A percentile compares a stretch with the other conserved stretches of the same genome.
Conservation (phyloP, 1,140 invertebrate genomes). For the Bombyx mandarina region DNA sequence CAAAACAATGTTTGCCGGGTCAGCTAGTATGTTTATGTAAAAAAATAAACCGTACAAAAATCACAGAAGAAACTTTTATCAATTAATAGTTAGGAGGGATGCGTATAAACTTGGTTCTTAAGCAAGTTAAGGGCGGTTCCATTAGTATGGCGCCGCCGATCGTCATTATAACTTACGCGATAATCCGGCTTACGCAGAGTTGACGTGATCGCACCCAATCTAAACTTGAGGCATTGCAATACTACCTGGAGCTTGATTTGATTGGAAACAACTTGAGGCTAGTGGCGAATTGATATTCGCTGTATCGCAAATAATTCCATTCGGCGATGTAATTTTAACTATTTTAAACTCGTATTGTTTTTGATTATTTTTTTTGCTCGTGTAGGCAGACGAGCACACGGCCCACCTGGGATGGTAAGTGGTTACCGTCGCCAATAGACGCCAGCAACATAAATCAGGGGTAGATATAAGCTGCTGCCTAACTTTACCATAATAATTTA, state of each 20-base stretch:
- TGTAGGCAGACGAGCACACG: not conserved
- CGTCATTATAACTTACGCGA: conserved; percentile 35
- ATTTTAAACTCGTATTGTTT: too few relatives aligned
- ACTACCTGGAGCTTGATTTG: conserved; percentile 2
- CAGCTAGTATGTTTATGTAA: too few relatives aligned
- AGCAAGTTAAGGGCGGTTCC: conserved; percentile 7
- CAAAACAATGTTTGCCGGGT: too few relatives aligned
- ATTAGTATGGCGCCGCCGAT: conserved; percentile 18
- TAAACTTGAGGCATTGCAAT: conserved; percentile 24
- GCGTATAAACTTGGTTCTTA: conserved; percentile 34
- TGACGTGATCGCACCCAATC: conserved; percentile 31
- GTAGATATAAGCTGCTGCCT: not conserved
- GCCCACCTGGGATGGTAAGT: not conserved
- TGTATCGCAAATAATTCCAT: not conserved
- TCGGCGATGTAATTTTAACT: too few relatives aligned
- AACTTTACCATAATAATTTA: too few relatives aligned
- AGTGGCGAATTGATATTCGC: not conserved
- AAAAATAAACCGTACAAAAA: too few relatives aligned
- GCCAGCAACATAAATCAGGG: not conserved
- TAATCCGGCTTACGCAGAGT: conserved; percentile 27
- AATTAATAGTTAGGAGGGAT: too few relatives aligned
- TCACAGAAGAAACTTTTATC: too few relatives aligned
- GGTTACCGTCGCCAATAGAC: conserved; percentile 2
- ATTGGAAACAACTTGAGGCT: not conserved
- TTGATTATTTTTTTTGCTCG: not conserved